Percentiles rank a stretch among this genome's conserved stretches.
phyloP scores from a whole-genome alignment of 2,797 vertebrate genomes.

The Chaenodraco wilsoni region DNA sequence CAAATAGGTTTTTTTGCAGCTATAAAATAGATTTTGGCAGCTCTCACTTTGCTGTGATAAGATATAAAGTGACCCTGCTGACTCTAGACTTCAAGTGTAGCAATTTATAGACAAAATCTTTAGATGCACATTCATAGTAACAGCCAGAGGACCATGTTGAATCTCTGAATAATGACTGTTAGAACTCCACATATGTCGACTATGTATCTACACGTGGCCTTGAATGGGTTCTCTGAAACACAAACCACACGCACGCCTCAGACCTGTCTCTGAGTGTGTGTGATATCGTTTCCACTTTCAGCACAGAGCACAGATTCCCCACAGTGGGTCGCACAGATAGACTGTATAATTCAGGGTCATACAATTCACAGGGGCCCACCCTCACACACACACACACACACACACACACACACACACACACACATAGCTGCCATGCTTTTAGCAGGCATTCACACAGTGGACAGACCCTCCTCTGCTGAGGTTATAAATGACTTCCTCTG shows the following conservation, averaged over 20 bases:
- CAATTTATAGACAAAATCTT: background rate
- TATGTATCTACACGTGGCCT: constrained; percentile 29
- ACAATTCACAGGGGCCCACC: constrained; percentile 58
- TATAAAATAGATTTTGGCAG: background rate
- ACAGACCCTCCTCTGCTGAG: constrained; percentile 61
- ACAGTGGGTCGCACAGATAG: constrained; percentile 79
- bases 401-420: constrained; percentile 63
- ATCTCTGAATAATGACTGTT: background rate
- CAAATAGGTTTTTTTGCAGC: background rate
- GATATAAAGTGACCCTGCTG: background rate
- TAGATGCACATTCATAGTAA: background rate
- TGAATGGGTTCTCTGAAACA: constrained; percentile 40
- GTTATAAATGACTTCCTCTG: constrained; percentile 82
- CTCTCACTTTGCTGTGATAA: background rate
- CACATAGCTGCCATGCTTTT: constrained; percentile 71
- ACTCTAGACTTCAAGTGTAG: background rate
- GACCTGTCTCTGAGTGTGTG: constrained; percentile 22
- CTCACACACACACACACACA: constrained; percentile 56
- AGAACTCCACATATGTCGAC: constrained; percentile 25
- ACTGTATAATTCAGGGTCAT: constrained; percentile 67
- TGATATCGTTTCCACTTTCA: constrained; percentile 58
- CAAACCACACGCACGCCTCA: constrained; percentile 31
- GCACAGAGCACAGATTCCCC: constrained; percentile 64
- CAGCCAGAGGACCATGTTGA: background rate
- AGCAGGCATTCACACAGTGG: constrained; percentile 56